Conservation (phyloP, 2,113 vertebrate genomes). For the Ochotona curzoniae region DNA sequence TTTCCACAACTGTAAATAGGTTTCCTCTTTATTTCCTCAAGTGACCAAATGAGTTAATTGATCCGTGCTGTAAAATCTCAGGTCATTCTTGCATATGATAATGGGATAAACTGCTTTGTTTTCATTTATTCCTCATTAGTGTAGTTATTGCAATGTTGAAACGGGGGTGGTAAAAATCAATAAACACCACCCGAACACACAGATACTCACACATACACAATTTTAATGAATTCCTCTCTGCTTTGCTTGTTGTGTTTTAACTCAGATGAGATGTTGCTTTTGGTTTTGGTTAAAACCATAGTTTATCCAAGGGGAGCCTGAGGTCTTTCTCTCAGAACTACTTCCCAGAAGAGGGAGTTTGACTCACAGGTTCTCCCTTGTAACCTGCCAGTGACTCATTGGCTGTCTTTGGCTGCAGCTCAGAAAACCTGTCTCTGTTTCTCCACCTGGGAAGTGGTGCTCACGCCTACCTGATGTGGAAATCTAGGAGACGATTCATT, state of each 20-base stretch:
- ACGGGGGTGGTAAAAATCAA: background rate
- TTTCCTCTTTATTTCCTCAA: background rate
- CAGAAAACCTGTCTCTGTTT: constrained; percentile 49
- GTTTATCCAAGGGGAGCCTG: constrained; percentile 50
- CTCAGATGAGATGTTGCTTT: background rate
- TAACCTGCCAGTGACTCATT: constrained; percentile 57
- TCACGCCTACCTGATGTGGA: constrained; percentile 9
- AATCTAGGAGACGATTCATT: constrained; percentile 38
- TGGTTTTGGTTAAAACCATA: constrained; percentile 10
- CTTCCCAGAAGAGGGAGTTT: constrained; percentile 34
- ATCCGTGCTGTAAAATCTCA: background rate
- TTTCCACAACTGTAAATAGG: background rate
- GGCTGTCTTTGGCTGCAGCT: background rate
- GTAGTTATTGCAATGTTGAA: background rate
- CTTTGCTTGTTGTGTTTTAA: background rate
- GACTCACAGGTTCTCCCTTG: constrained; percentile 29
- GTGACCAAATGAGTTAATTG: background rate
- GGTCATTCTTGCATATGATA: background rate
- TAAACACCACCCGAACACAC: background rate
- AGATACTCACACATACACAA: too few relatives aligned
- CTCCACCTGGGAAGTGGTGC: constrained; percentile 40
- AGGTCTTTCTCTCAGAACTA: constrained; percentile 52
- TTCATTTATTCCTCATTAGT: background rate
- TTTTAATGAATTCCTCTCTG: background rate
- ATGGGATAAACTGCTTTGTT: background rate